Evolutionary conservation across 2,113 vertebrate species (phyloP).

Genomic region (Delphinapterus leucas): DNA sequence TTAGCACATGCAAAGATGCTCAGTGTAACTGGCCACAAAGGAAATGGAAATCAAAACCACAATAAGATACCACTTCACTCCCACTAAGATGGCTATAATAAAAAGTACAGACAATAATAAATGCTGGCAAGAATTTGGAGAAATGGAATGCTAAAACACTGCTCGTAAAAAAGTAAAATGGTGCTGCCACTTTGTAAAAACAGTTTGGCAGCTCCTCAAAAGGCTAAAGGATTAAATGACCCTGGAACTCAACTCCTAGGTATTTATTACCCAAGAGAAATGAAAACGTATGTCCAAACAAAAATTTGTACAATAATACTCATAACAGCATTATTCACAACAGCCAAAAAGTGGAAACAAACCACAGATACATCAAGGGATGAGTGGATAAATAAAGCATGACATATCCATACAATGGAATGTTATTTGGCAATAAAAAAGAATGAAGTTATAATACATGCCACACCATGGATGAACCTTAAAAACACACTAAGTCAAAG

Average conservation of each 20-base stretch:
- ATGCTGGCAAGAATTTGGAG: neutral
- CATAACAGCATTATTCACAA: conserved; percentile 4
- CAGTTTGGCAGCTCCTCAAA: neutral
- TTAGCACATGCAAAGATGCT: conserved; percentile 6
- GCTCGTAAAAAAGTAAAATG: neutral
- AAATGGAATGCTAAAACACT: neutral
- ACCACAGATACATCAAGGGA: neutral
- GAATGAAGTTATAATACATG: neutral
- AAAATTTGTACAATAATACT: neutral
- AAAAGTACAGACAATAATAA: neutral
- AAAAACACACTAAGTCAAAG: neutral
- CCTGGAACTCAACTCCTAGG: neutral
- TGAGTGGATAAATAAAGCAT: neutral
- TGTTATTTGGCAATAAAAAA: neutral
- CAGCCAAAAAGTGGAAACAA: neutral
- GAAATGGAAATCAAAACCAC: conserved; percentile 17
- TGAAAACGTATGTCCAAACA: neutral
- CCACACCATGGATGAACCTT: neutral
- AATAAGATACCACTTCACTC: neutral
- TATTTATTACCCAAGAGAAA: conserved; percentile 25
- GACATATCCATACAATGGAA: neutral
- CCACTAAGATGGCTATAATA: neutral
- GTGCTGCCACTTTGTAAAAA: conserved; percentile 13
- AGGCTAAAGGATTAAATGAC: conserved; percentile 40
- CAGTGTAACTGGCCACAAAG: neutral